Evolutionary conservation across 2,113 vertebrate genomes (phyloP).

Genomic region (Misgurnus anguillicaudatus): DNA sequence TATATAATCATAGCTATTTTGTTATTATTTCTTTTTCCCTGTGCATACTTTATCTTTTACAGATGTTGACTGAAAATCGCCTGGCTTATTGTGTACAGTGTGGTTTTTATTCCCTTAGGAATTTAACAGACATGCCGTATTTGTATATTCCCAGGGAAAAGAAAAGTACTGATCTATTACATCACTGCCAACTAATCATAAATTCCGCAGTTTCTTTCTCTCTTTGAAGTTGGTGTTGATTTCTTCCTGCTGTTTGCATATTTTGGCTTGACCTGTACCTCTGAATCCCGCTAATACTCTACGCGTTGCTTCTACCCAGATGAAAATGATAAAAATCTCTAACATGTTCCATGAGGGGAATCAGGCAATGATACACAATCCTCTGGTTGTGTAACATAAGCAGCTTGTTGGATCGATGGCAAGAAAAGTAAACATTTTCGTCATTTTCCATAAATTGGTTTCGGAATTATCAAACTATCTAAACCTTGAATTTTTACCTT

Average conservation of each 20-base stretch:
- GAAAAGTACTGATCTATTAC: background rate
- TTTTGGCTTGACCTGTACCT: background rate
- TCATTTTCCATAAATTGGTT: constrained; percentile 12
- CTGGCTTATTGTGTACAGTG: background rate
- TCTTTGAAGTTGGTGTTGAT: background rate
- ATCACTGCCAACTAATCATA: constrained; percentile 20
- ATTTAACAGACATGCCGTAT: background rate
- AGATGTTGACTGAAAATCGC: constrained; percentile 42
- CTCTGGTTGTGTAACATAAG: constrained; percentile 76
- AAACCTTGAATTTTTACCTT: too few species aligned
- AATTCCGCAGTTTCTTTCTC: background rate
- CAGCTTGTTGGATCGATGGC: constrained; percentile 50
- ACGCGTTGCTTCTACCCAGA: constrained; percentile 42
- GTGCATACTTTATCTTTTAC: constrained; percentile 29
- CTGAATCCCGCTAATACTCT: constrained; percentile 29
- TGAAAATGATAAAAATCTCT: constrained; percentile 59
- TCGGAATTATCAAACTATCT: background rate
- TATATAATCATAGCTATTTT: background rate
- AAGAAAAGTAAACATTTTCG: constrained; percentile 7
- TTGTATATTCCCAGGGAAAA: background rate
- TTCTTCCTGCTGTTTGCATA: constrained; percentile 14
- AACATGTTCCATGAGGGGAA: constrained; percentile 66
- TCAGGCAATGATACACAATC: constrained; percentile 65
- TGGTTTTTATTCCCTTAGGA: background rate
- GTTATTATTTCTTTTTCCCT: background rate